Percentiles rank a stretch among this genome's conserved stretches.
Conservation (phyloP, 2,888 invertebrate species). For the Notodonta ziczac region DNA sequence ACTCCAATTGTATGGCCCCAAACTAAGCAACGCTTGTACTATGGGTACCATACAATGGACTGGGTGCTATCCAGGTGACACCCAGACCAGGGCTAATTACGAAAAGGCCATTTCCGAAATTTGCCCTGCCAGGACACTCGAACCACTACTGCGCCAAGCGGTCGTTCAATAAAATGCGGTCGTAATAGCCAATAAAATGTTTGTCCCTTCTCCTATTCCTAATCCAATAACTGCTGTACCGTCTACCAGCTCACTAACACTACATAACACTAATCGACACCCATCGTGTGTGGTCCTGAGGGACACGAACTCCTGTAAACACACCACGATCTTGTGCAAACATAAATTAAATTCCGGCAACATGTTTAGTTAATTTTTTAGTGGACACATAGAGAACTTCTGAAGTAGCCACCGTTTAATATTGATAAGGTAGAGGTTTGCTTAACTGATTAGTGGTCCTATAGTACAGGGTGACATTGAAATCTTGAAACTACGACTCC, state of each 20-base stretch:
- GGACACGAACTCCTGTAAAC: conserved; percentile 52
- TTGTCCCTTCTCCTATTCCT: background rate
- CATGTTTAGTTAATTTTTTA: conserved; percentile 57
- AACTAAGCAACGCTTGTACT: too few species aligned
- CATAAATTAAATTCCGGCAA: conserved; percentile 64
- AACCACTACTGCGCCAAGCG: too few species aligned
- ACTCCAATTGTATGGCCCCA: too few species aligned
- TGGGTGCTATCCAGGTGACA: too few species aligned
- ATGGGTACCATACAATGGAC: too few species aligned
- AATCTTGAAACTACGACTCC: too few species aligned
- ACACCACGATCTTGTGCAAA: conserved; percentile 54
- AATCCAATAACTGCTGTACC: conserved; percentile 2
- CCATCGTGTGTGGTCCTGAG: conserved; percentile 58
- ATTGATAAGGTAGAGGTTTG: conserved; percentile 51
- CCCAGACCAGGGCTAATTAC: too few species aligned
- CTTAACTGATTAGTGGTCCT: conserved; percentile 37
- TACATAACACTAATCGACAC: conserved; percentile 47
- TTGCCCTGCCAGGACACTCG: too few species aligned
- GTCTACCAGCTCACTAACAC: conserved; percentile 20
- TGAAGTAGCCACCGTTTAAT: conserved; percentile 60
- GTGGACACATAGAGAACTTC: conserved; percentile 53
- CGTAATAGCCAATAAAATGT: background rate
- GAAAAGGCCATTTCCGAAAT: too few species aligned
- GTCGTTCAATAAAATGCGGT: too few species aligned
- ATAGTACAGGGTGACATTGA: background rate